Evolutionary conservation across 2,113 vertebrate species (phyloP).

Genomic region (Dunckerocampus dactyliophorus): DNA sequence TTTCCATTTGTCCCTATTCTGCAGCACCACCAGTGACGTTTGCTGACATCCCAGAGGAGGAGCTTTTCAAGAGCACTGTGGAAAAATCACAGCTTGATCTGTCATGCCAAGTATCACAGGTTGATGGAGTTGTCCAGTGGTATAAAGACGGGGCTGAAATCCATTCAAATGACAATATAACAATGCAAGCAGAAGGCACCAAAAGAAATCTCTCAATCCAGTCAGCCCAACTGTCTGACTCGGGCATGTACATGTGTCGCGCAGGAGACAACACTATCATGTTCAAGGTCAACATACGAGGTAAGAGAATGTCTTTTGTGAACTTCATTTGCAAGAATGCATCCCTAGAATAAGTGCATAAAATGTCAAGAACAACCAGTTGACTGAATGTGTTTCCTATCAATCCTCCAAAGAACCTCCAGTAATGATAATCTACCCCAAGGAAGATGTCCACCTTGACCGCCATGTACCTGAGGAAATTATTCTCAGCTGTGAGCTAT

Average conservation of each 20-base stretch:
- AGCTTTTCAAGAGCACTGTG: slow-evolving; percentile 72
- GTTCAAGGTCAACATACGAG: slow-evolving; percentile 76
- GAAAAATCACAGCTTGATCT: slow-evolving; percentile 68
- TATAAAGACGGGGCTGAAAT: slow-evolving; percentile 74
- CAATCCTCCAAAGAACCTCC: slow-evolving; percentile 76
- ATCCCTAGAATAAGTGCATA: neutral
- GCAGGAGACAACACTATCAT: slow-evolving; percentile 68
- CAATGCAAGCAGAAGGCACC: slow-evolving; percentile 49
- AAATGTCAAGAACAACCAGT: neutral
- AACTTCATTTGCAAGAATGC: neutral
- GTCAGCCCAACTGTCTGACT: slow-evolving; percentile 60
- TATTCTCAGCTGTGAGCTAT: slow-evolving; percentile 85
- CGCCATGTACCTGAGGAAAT: slow-evolving; percentile 79
- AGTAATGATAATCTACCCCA: slow-evolving; percentile 80
- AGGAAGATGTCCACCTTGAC: slow-evolving; percentile 76
- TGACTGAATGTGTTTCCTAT: neutral
- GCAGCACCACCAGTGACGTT: slow-evolving; percentile 73
- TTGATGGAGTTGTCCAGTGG: slow-evolving; percentile 67
- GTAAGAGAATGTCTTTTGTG: slow-evolving; percentile 42
- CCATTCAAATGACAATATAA: slow-evolving; percentile 45
- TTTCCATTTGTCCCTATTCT: slow-evolving; percentile 22
- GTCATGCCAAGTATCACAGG: slow-evolving; percentile 69
- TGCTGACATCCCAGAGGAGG: slow-evolving; percentile 62
- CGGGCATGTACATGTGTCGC: slow-evolving; percentile 74
- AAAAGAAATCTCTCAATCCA: slow-evolving; percentile 57